Conservation (phyloP, 1,140 invertebrate species). For the Parasteatoda tepidariorum region DNA sequence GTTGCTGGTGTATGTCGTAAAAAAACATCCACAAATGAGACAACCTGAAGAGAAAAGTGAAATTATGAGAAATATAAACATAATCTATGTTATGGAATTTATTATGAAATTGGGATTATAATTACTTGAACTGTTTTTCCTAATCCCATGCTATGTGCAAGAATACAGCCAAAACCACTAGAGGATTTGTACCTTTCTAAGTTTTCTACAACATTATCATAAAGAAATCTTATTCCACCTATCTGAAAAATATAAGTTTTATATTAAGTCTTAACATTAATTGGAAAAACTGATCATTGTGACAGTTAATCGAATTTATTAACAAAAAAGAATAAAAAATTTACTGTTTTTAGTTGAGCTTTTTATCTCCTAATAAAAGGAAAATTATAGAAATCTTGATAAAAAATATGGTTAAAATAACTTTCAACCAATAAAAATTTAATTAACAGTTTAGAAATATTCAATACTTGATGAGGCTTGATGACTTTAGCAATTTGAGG, state of each 20-base stretch:
- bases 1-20: conserved; percentile 88
- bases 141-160: conserved; percentile 98
- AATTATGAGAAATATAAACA: background rate
- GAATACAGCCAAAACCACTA: conserved; percentile 94
- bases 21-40: conserved; percentile 96
- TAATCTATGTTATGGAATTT: background rate
- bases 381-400: background rate
- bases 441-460: background rate
- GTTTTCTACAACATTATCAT: conserved; percentile 96
- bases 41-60: conserved; percentile 71
- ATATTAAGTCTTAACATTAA: background rate
- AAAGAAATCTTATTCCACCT: conserved; percentile 94
- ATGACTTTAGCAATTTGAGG: conserved; percentile 92
- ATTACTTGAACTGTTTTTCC: conserved; percentile 97
- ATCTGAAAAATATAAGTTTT: conserved; percentile 74
- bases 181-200: conserved; percentile 88
- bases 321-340: too few relatives aligned
- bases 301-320: too few relatives aligned
- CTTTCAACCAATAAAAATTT: background rate
- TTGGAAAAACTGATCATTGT: background rate
- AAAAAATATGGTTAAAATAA: background rate
- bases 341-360: too few relatives aligned
- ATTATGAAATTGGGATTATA: background rate
- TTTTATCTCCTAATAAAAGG: too few relatives aligned
- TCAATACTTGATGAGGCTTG: conserved; percentile 88